Conservation (phyloP, 2,888 invertebrate species). For the Resseliella maxima region DNA sequence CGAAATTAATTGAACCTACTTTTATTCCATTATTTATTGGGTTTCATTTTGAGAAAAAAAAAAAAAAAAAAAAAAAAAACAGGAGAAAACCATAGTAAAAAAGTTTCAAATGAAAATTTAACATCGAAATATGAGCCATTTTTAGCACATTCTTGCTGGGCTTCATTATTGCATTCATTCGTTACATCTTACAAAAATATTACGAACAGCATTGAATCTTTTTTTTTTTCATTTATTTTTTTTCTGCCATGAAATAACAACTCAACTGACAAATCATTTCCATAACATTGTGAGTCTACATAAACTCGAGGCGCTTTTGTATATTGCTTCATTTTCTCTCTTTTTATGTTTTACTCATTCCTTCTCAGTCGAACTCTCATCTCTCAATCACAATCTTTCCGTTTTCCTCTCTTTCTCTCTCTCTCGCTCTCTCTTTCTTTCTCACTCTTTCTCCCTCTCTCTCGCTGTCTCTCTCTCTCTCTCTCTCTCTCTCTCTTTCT, state of each 20-base stretch:
- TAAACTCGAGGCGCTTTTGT: background rate
- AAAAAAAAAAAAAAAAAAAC: background rate
- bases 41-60: background rate
- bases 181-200: background rate
- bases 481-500: background rate
- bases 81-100: no score
- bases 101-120: background rate
- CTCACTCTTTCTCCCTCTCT: background rate
- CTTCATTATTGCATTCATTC: background rate
- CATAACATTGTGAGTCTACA: background rate
- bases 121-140: no score
- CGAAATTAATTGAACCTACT: conserved; percentile 32
- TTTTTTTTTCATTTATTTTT: no score
- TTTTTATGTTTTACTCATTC: background rate
- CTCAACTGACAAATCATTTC: conserved; percentile 16
- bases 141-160: no score
- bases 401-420: background rate
- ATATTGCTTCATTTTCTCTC: background rate
- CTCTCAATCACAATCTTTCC: no score
- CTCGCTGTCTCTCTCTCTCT: background rate
- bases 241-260: background rate
- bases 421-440: background rate
- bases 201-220: background rate
- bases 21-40: background rate
- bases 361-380: no score